Percentiles rank a stretch among this genome's conserved stretches.
These are phyloP conservation scores for Acanthosepion lycidas DNA, from an alignment of 2,888 invertebrate genomes.

Conservation along the genomic window DNA sequence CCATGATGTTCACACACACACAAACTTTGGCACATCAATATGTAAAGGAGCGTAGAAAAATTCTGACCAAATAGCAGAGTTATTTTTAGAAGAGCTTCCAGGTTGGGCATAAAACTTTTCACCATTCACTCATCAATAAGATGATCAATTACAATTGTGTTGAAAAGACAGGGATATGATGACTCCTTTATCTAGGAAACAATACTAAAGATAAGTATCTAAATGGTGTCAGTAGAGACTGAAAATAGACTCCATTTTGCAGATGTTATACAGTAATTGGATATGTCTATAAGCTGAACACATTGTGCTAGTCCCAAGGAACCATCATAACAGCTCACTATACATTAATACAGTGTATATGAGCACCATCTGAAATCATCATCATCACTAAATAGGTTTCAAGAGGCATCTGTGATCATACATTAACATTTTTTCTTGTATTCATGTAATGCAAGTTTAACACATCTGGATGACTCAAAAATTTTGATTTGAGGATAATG, in stretches of 20 bases:
- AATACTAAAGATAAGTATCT: background rate
- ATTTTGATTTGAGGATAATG: too few relatives aligned
- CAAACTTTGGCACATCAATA: too few relatives aligned
- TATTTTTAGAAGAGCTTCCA: too few relatives aligned
- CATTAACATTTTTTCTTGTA: background rate
- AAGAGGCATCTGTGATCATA: background rate
- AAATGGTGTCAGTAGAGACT: background rate
- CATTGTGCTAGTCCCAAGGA: background rate
- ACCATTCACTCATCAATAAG: too few relatives aligned
- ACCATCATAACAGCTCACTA: background rate
- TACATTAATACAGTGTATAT: background rate
- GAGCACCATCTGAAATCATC: background rate
- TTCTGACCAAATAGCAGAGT: too few relatives aligned
- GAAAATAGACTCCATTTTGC: constrained; percentile 2
- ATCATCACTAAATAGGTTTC: background rate
- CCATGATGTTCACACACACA: too few relatives aligned
- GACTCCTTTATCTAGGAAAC: background rate
- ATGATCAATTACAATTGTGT: background rate
- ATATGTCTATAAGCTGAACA: background rate
- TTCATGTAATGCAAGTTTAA: too few relatives aligned
- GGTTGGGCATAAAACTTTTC: too few relatives aligned
- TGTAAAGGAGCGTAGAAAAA: too few relatives aligned
- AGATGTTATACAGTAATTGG: background rate
- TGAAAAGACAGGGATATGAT: background rate
- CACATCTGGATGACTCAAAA: too few relatives aligned